A percentile compares a stretch with the other conserved stretches of the same genome.
Conservation (phyloP, 2,113 vertebrate species). For the Cariama cristata region DNA sequence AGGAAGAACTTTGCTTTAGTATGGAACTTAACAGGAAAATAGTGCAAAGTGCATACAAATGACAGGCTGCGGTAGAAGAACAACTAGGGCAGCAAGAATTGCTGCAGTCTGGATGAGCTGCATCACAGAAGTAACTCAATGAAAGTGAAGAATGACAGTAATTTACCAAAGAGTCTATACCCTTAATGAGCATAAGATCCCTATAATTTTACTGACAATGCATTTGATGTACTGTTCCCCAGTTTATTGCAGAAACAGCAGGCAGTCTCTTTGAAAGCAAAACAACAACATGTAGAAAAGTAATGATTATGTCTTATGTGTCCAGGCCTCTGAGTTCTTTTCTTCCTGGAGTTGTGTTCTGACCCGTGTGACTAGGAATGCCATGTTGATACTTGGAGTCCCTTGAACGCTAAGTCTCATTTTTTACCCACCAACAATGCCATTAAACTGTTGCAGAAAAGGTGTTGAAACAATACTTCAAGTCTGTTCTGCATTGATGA, state of each 20-base stretch:
- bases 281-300: not conserved
- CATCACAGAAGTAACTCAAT: not conserved
- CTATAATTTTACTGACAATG: constrained; percentile 32
- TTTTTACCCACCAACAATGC: not conserved
- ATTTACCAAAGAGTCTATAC: constrained; percentile 42
- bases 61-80: not conserved
- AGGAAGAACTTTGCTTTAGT: not conserved
- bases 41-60: not conserved
- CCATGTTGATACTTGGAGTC: not conserved
- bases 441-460: not conserved
- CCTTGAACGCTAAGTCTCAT: not conserved
- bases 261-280: constrained; percentile 6
- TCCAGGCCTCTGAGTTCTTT: not conserved
- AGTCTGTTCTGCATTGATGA: not conserved
- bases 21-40: not conserved
- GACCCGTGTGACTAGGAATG: not conserved
- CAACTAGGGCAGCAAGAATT: not conserved
- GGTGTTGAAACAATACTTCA: not conserved
- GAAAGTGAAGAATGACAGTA: constrained; percentile 53
- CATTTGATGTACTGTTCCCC: not conserved
- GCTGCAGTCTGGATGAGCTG: not conserved
- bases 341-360: not conserved
- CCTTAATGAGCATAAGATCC: constrained; percentile 32
- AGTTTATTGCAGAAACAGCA: constrained; percentile 16
- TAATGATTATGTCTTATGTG: not conserved